Base-by-base conservation (phyloP, 2,113 vertebrate species). In the Nicator chloris region DNA sequence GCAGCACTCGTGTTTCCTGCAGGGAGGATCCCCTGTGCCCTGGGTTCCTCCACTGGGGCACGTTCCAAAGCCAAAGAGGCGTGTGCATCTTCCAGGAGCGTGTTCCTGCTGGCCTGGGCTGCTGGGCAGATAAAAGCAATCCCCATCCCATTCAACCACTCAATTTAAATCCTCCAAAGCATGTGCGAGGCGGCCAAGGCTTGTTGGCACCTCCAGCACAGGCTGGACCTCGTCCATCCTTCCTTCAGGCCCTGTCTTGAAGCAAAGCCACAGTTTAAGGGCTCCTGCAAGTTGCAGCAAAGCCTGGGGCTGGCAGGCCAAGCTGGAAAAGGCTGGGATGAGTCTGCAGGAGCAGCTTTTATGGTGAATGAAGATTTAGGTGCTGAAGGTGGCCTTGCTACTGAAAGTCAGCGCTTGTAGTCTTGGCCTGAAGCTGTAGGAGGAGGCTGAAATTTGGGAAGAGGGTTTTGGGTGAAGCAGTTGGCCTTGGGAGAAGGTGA, bases 101-200 rank as follows among this genome's bases (percentile, higher is more conserved):
- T 93, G 91, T 94, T 77, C 44, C 95, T 96, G 87, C 92, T 16
- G 66, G 90, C 61, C 84, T 89, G 56, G 49, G 92, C 70, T 85
- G 84, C 88, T 82, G 93, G 82, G 87, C 92, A 94, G 82, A 79
- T 44, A 71, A 91, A 84, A 87, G 30, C 16, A 11, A n/a, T 37
- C 71, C 72, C 54, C 90, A 30, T 37, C 78, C 82, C 1, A 10
- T 82, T 65, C 24, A 80, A 70, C 28, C 53, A 20, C 78, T 56
- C 13, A 1, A 40, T 75, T 79, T n/a, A 94, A 96, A 95, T 91
- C 85, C 90, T 64, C 63, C 80, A 2, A 90, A 40, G 26, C 61
- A 83, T 88, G 78, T 4, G 20, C 0, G 13, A 59, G 57, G 56
- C 37, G 13, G 86, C 77, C 88, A 37, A 80, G 59, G 50, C 40